Conservation (phyloP, 1,140 invertebrate genomes). For the Megalopta genalis region DNA sequence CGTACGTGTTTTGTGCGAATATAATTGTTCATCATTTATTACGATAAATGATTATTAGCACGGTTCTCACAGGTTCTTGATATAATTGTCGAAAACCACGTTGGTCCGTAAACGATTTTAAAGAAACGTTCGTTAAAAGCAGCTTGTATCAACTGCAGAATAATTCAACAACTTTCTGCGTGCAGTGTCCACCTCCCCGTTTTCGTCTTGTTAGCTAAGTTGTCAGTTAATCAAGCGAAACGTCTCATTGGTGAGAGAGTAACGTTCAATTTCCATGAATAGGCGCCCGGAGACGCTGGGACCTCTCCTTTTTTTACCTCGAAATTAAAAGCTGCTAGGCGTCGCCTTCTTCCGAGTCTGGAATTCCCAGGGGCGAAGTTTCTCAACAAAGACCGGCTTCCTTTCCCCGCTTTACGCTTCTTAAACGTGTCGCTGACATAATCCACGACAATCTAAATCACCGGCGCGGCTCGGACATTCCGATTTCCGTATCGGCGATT, state of each 20-base stretch:
- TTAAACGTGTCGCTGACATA: constrained; percentile 12
- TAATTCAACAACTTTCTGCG: not conserved
- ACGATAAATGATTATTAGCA: too few species aligned
- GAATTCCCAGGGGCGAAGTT: constrained; percentile 20
- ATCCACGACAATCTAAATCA: constrained; percentile 9
- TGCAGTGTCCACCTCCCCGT: not conserved
- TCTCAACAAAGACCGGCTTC: constrained; percentile 11
- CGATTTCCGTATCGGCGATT: not conserved
- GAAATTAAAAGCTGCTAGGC: constrained; percentile 22
- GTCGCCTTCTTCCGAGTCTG: not conserved
- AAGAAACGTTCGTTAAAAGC: not conserved
- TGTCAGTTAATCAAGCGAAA: constrained; percentile 19
- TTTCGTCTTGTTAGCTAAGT: constrained; percentile 9
- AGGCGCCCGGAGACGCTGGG: constrained; percentile 9
- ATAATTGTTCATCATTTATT: too few species aligned
- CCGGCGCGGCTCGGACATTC: not conserved
- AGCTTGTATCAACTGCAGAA: not conserved
- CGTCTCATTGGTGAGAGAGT: constrained; percentile 16
- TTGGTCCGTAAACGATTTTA: not conserved
- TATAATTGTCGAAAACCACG: not conserved
- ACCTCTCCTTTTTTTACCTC: constrained; percentile 1
- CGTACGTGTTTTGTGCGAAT: too few species aligned
- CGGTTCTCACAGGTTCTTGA: too few species aligned
- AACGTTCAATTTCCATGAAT: constrained; percentile 28
- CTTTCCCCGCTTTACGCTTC: not conserved